These are phyloP conservation scores for Nipponia nippon DNA, from an alignment of 2,113 vertebrate species.

Conservation along the genomic window DNA sequence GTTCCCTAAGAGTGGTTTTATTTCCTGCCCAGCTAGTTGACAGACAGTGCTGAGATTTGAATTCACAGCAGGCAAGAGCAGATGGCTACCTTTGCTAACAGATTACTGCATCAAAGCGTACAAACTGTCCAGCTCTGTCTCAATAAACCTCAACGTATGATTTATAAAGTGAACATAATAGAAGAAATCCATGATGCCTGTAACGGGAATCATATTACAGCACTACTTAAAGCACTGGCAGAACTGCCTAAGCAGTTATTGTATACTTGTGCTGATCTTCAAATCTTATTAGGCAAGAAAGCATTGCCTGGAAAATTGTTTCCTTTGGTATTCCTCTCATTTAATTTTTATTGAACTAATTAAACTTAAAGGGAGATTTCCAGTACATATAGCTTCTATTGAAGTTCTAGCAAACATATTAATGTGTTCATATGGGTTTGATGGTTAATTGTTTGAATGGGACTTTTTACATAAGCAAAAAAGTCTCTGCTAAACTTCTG, in stretches of 20 bases:
- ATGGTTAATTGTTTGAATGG: conserved; percentile 40
- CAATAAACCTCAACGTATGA: conserved; percentile 20
- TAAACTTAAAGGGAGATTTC: conserved; percentile 63
- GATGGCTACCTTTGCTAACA: conserved; percentile 42
- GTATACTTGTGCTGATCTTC: conserved; percentile 35
- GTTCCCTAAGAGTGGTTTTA: conserved; percentile 17
- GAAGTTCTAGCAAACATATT: conserved; percentile 22
- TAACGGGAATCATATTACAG: not conserved
- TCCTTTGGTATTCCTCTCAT: conserved; percentile 44
- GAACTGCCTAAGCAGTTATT: conserved; percentile 28
- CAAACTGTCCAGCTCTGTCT: conserved; percentile 18
- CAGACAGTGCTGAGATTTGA: conserved; percentile 27
- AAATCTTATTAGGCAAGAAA: conserved; percentile 67
- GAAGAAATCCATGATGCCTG: not conserved
- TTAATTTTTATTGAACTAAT: conserved; percentile 73
- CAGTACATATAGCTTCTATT: conserved; percentile 45
- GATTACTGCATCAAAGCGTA: conserved; percentile 6
- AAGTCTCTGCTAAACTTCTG: not conserved
- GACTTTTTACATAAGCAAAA: conserved; percentile 16
- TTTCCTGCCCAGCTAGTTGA: conserved; percentile 29
- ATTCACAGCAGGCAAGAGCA: conserved; percentile 30
- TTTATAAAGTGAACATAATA: conserved; percentile 32
- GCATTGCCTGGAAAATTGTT: conserved; percentile 53
- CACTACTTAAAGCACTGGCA: conserved; percentile 10
- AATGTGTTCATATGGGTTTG: conserved; percentile 34